phyloP scores from a whole-genome alignment of 2,888 invertebrate genomes.

The Ophion obscuratus region DNA sequence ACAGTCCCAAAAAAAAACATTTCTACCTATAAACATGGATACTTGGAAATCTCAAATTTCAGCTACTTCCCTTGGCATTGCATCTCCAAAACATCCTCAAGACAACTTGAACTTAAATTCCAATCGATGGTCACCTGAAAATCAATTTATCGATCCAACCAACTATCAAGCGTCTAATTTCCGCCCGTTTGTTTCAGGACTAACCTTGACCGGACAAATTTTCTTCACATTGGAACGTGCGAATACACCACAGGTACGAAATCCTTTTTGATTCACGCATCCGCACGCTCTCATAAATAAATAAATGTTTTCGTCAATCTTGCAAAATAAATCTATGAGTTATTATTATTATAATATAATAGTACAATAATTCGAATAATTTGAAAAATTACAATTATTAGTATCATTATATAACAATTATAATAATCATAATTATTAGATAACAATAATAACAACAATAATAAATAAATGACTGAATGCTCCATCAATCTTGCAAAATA shows the following conservation, averaged over 20 bases:
- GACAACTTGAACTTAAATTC: background rate
- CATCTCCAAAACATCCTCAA: background rate
- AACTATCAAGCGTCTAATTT: background rate
- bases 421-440: background rate
- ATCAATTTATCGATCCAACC: background rate
- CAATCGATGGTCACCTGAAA: background rate
- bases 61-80: background rate
- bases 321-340: background rate
- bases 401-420: too few relatives aligned
- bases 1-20: background rate
- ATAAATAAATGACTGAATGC: background rate
- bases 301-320: background rate
- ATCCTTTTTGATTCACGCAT: background rate
- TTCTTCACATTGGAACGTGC: background rate
- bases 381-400: too few relatives aligned
- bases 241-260: slow-evolving; percentile 35
- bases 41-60: background rate
- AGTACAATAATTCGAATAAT: too few relatives aligned
- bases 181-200: slow-evolving; percentile 7
- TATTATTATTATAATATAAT: too few relatives aligned
- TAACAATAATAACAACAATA: background rate
- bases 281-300: background rate
- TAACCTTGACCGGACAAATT: background rate
- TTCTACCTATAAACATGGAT: background rate
- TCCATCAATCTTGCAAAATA: background rate